Base-by-base conservation (phyloP, 2,113 vertebrate genomes). In the Morone chrysops region DNA sequence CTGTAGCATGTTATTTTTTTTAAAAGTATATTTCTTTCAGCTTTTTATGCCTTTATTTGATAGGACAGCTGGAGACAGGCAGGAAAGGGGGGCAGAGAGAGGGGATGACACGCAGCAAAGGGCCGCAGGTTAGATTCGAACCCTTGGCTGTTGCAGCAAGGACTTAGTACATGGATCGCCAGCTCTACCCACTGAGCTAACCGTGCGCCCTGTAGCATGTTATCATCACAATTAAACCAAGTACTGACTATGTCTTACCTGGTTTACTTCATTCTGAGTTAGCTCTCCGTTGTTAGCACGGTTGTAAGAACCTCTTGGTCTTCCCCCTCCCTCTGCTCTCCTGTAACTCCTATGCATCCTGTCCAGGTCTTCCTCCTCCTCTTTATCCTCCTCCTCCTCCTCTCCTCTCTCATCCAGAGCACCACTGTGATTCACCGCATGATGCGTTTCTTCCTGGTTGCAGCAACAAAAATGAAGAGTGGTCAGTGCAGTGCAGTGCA, bases 331-430 rank as follows among this genome's bases (percentile, higher is more conserved):
- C 6, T 59, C 80, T 43, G 25, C 25, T 17, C 70, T 61, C 18
- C 10, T 47, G 57, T 25, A 5, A 36, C 8, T 36, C 8, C 87
- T 83, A 4, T 81, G 57, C 13, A 87, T 78, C 40, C 38, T 6
- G 51, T 53, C 45, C 25, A 84, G 48, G 8, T 87, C 67, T 66
- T 85, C 84, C 11, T 89, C 90, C 4, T 43, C n/a, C 9, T 63
- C 61, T 31, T 60, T 31, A 12, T 84, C 84, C 2, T 80, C 79
- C 31, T 62, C 70, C 4, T 59, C 56, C 25, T 80, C 80, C 36
- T 62, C 70, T 53, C 68, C 48, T 50, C 16, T 38, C 20, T 82
- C 80, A 48, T 80, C 53, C 20, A 67, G 51, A 66, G 51, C 59
- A 18, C 41, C 57, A 4, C 20, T 48, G 38, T 78, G 77, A 63